Conservation (phyloP, 2,113 vertebrate species). For the Rhinopomastus cyanomelas region DNA sequence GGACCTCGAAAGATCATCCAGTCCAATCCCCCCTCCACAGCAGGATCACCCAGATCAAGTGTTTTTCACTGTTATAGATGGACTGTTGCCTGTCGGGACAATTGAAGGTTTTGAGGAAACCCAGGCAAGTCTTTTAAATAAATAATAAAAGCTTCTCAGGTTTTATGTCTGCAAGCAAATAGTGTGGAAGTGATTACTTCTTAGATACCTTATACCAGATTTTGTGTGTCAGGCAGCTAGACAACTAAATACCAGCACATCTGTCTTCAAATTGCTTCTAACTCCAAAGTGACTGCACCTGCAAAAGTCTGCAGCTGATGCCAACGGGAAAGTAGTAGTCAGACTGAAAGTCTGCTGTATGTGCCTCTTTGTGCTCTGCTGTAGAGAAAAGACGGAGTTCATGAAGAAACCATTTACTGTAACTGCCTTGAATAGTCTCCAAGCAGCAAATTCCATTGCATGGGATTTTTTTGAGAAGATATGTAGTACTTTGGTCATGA, state of each 20-base stretch:
- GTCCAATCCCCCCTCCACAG: too few relatives aligned
- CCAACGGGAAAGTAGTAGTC: neutral
- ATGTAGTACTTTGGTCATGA: neutral
- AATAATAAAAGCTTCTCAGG: neutral
- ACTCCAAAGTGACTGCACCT: constrained; percentile 12
- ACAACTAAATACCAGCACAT: constrained; percentile 31
- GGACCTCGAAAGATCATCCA: too few relatives aligned
- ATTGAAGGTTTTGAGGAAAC: neutral
- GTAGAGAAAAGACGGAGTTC: neutral
- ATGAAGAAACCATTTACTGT: neutral
- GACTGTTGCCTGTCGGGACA: neutral
- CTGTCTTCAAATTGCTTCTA: constrained; percentile 5
- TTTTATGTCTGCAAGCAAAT: constrained; percentile 11
- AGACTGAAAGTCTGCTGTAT: neutral
- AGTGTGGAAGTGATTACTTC: neutral
- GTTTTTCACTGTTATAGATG: neutral
- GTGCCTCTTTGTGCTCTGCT: neutral
- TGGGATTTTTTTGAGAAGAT: neutral
- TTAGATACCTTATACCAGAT: neutral
- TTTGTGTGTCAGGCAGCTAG: constrained; percentile 19
- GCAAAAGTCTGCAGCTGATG: neutral
- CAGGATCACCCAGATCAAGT: too few relatives aligned
- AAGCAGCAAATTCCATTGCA: neutral
- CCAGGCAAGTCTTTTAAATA: neutral
- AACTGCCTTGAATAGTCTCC: neutral